phyloP scores from a whole-genome alignment of 1,140 invertebrate species.

The Delia radicum region DNA sequence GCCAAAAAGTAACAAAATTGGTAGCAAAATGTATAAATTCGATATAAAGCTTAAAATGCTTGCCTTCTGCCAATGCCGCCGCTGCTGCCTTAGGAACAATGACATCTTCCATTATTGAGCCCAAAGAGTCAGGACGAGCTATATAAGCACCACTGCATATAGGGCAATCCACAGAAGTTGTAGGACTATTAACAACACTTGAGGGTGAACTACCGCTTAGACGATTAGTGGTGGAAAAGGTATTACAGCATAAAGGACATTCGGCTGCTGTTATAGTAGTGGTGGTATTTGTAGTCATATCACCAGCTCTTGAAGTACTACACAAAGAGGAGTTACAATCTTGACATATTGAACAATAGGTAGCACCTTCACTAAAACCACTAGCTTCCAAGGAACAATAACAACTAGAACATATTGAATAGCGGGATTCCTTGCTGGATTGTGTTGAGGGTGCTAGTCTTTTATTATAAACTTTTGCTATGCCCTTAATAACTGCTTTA shows the following conservation, averaged over 20 bases:
- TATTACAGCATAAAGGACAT: conserved; percentile 43
- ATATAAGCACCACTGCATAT: conserved; percentile 35
- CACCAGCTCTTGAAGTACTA: neutral
- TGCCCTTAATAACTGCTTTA: conserved; percentile 61
- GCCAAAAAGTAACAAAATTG: no score
- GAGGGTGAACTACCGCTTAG: neutral
- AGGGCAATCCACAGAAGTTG: conserved; percentile 38
- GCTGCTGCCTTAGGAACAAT: neutral
- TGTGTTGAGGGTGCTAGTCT: conserved; percentile 27
- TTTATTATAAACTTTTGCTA: conserved; percentile 56
- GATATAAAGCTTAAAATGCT: conserved; percentile 35
- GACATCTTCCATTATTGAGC: conserved; percentile 14
- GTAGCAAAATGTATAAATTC: conserved; percentile 4
- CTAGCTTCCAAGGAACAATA: conserved; percentile 40
- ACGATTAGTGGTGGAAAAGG: neutral
- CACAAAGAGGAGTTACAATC: conserved; percentile 35
- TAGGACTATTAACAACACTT: neutral
- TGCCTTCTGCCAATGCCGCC: conserved; percentile 43
- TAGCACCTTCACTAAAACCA: conserved; percentile 45
- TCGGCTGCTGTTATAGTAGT: conserved; percentile 39
- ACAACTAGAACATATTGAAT: conserved; percentile 37
- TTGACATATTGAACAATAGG: conserved; percentile 47
- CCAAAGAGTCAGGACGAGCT: conserved; percentile 6
- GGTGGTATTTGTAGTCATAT: conserved; percentile 41
- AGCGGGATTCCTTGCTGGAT: conserved; percentile 37